phyloP scores from a whole-genome alignment of 2,888 invertebrate genomes.

The Pachliopta kotzebuea region DNA sequence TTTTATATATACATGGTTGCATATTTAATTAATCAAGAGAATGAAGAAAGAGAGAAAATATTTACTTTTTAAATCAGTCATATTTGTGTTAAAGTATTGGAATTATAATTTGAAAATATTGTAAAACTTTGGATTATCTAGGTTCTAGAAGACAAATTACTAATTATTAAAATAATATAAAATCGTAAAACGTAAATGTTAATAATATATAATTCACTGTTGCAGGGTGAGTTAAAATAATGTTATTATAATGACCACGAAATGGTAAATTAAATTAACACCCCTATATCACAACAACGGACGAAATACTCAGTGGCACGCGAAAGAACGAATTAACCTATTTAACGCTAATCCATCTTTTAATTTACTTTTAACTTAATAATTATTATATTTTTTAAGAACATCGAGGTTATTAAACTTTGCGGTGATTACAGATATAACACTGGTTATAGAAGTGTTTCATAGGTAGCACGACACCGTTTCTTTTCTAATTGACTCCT shows the following conservation, averaged over 20 bases:
- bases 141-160: no score
- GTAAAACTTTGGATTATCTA: no score
- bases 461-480: no score
- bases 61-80: no score
- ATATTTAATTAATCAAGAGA: no score
- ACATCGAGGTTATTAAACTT: neutral
- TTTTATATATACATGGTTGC: no score
- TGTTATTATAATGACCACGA: slow-evolving; percentile 11
- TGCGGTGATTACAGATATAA: no score
- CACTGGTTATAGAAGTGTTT: no score
- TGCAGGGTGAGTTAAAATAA: slow-evolving; percentile 10
- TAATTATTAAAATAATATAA: neutral
- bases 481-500: no score
- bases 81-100: no score
- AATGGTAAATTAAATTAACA: slow-evolving; percentile 28
- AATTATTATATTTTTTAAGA: neutral
- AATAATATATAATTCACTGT: slow-evolving; percentile 2
- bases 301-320: slow-evolving; percentile 24
- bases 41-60: no score
- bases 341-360: slow-evolving; percentile 22
- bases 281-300: slow-evolving; percentile 23
- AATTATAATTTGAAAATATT: no score
- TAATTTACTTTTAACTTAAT: slow-evolving; percentile 16
- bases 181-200: slow-evolving; percentile 1
- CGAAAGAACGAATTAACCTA: slow-evolving; percentile 21